Base-by-base conservation (phyloP, 2,113 vertebrate genomes). In the Illadopsis cleaveri region DNA sequence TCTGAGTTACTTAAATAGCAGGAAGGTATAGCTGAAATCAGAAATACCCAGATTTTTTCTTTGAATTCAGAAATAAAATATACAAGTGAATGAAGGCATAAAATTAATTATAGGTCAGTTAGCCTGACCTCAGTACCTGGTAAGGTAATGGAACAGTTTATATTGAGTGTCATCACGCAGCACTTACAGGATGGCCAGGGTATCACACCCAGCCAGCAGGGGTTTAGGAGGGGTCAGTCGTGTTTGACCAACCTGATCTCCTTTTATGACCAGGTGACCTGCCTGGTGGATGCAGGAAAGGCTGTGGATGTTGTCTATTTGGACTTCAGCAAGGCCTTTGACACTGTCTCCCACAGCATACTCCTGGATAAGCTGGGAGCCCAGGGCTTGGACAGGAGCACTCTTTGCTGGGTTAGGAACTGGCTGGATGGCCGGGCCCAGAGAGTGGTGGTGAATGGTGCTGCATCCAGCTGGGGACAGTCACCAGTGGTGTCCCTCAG, bases 21-120 rank as follows among this genome's bases (percentile, higher is more conserved):
- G 61, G 0, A 1, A 19, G 2, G 5, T 31, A 65, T 11, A 53
- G 14, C 0, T 6, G 23, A 23, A 2, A 15, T 17, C 19, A 54
- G 45, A 77, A 82, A 86, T 35, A 88, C 3, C 12, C 40, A 38
- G 9, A 82, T 4, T 51, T 68, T 79, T 77, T 66, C 10, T 50
- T 1, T 40, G 3, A 85, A 45, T 73, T 72, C 31, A 70, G 44
- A 45, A 80, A 56, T 30, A 18, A 65, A 79, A 83, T 11, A 56
- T 10, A 6, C 7, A 86, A 61, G 8, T 48, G 22, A 57, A 83
- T 11, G 14, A 38, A 87, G 71, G 10, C 40, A 47, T 31, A 57
- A 50, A 53, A 50, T 44, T 30, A 22, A 62, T 62, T 62, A 15
- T 5, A 62, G 13, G 38, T 13, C 19, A 42, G 12, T 62, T 22